Evolutionary conservation across 1,140 invertebrate species (phyloP).

Genomic region (Drosophila melanogaster): Release_6_plus_ISO1_MT NT_033779.5:8239001-8239500

Average conservation of each 20-base stretch:
- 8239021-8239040: constrained; percentile 9
- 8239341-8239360: constrained; percentile 8
- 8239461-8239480: constrained; percentile 12
- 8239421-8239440: constrained; percentile 41
- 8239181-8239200: constrained; percentile 11
- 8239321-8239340: constrained; percentile 27
- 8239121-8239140: constrained; percentile 55
- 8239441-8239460: constrained; percentile 63
- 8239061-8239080: background rate
- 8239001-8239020: constrained; percentile 64
- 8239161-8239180: constrained; percentile 20
- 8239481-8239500: constrained; percentile 18
- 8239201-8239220: constrained; percentile 59
- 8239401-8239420: constrained; percentile 46
- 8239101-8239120: constrained; percentile 43
- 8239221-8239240: constrained; percentile 52
- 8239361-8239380: constrained; percentile 44
- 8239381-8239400: constrained; percentile 21
- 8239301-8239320: constrained; percentile 6
- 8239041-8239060: constrained; percentile 7
- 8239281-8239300: constrained; percentile 23
- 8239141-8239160: constrained; percentile 61
- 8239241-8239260: constrained; percentile 38
- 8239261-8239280: constrained; percentile 30
- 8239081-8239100: constrained; percentile 67